Evolutionary conservation across 2,113 vertebrate genomes (phyloP), one percentile per base, ranked within the genome.

Genomic region (Eira barbara): DNA sequence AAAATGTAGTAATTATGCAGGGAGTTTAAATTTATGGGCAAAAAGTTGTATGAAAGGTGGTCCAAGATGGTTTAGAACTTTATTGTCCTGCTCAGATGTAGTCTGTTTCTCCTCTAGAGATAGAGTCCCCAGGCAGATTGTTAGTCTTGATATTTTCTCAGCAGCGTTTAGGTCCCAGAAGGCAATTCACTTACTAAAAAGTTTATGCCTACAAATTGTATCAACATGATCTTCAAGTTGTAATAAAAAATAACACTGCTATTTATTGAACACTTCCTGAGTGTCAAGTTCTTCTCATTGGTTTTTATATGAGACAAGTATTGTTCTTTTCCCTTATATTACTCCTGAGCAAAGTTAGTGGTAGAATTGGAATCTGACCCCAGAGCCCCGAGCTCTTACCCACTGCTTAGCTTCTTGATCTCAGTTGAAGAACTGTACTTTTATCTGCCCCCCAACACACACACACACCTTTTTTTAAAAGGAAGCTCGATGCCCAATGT

Each of bases 81-180:
- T 89, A 52, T 31, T 88, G 76, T 14, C n/a, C 57, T 34, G 57
- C 69, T 31, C n/a, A 55, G 6, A 34, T 81, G 21, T 65, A 49
- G n/a, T 49, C 86, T 79, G 42, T 95, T 94, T 87, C 57, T 95
- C 31, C 94, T 92, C 89, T 52, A 49, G 80, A 94, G 96, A 94
- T 3, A 39, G 76, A 87, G 25, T 97, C 96, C 93, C 95, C n/a
- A 81, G 42, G 71, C 47, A 97, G 73, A 87, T 96, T 81, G 89
- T 97, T 97, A 96, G 89, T 65, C 92, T 92, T 85, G 36, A 59
- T 84, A 67, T 89, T 97, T 97, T 92, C 76, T 98, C 23, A 36
- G 10, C 67, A 39, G 49, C 79, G 39, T 36, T 11, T 23, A 55
- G 63, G 59, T 96, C 97, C 87, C 95, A 82, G 76, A 94, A 90